Evolutionary conservation across 2,888 invertebrate species (phyloP).

Genomic region (Cheilosia soror): DNA sequence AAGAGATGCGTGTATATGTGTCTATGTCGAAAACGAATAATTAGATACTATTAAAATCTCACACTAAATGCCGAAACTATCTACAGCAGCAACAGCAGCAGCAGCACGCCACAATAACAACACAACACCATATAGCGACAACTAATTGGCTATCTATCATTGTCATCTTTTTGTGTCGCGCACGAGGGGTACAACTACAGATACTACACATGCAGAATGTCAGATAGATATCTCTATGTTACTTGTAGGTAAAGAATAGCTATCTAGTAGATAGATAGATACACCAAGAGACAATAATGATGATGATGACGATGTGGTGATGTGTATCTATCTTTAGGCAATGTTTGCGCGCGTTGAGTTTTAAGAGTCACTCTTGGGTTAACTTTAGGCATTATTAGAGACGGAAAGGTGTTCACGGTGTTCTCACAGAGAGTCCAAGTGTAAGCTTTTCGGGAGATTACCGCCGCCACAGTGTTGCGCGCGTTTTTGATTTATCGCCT

Average conservation of each 20-base stretch:
- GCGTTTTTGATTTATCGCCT: conserved; percentile 69
- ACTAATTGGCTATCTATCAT: conserved; percentile 74
- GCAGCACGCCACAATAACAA: conserved; percentile 10
- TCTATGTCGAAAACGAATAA: conserved; percentile 49
- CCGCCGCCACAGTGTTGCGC: conserved; percentile 33
- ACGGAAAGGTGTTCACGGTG: background rate
- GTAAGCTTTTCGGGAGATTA: conserved; percentile 9
- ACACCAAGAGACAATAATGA: conserved; percentile 33
- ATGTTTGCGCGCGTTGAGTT: conserved; percentile 33
- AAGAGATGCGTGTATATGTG: background rate
- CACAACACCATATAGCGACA: conserved; percentile 28
- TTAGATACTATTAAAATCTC: conserved; percentile 67
- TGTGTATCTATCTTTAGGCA: conserved; percentile 26
- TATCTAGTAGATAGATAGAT: conserved; percentile 28
- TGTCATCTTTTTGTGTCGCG: conserved; percentile 73
- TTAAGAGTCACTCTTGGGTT: conserved; percentile 5
- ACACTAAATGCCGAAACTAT: conserved; percentile 43
- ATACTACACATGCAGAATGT: conserved; percentile 57
- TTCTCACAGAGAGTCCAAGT: conserved; percentile 9
- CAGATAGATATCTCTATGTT: conserved; percentile 69
- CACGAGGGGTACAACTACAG: conserved; percentile 53
- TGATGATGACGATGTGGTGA: conserved; percentile 35
- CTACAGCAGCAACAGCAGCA: conserved; percentile 20
- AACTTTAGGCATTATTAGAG: conserved; percentile 5
- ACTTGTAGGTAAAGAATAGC: conserved; percentile 28